Conservation (phyloP, 2,113 vertebrate species). For the Scortum barcoo region DNA sequence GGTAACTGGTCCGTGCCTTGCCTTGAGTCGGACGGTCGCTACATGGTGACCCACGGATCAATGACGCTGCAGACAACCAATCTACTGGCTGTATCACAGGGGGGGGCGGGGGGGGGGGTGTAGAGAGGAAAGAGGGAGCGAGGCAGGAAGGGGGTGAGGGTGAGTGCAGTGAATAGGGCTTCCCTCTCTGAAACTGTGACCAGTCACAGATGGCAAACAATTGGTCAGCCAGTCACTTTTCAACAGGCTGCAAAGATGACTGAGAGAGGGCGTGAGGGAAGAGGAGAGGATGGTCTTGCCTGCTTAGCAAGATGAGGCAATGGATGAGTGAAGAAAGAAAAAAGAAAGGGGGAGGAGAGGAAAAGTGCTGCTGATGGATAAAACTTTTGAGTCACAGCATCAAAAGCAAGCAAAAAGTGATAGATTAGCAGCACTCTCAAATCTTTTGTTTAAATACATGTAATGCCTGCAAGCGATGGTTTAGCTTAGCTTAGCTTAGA, state of each 20-base stretch:
- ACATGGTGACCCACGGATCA: slow-evolving; percentile 78
- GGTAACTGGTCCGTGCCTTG: slow-evolving; percentile 74
- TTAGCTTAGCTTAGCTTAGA: slow-evolving; percentile 2
- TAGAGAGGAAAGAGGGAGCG: background rate
- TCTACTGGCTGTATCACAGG: slow-evolving; percentile 55
- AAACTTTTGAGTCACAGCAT: background rate
- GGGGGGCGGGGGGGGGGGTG: too few relatives aligned
- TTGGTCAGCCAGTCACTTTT: slow-evolving; percentile 63
- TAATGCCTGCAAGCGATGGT: background rate
- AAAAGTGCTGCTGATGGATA: background rate
- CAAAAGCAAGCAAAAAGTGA: background rate
- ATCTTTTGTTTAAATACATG: background rate
- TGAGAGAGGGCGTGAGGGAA: slow-evolving; percentile 1
- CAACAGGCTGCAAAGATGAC: slow-evolving; percentile 52
- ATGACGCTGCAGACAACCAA: slow-evolving; percentile 72
- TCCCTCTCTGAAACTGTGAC: slow-evolving; percentile 67
- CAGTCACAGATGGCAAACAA: slow-evolving; percentile 79
- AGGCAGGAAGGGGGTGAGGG: slow-evolving; percentile 41
- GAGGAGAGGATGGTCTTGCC: background rate
- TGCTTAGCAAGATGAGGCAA: slow-evolving; percentile 7
- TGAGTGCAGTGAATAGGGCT: slow-evolving; percentile 56
- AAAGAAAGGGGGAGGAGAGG: background rate
- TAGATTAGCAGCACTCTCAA: background rate
- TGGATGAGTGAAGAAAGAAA: background rate
- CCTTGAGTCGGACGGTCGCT: slow-evolving; percentile 76